A percentile compares a stretch with the other conserved stretches of the same genome.
These are phyloP conservation scores for Sorex araneus DNA, from an alignment of 2,113 vertebrate genomes.

Conservation along the genomic window DNA sequence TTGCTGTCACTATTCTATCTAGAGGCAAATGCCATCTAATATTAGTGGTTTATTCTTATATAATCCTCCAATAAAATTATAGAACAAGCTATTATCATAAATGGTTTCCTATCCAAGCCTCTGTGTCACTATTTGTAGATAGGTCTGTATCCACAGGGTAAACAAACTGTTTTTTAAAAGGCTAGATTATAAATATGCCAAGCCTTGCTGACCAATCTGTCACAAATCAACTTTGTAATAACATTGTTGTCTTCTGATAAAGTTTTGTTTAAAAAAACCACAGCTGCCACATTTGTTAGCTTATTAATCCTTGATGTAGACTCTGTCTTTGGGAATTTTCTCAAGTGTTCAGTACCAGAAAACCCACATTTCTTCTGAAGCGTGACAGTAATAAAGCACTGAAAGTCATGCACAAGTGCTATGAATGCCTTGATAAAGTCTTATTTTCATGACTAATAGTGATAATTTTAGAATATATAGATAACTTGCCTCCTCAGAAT, in stretches of 20 bases:
- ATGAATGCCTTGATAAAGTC: background rate
- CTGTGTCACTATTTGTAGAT: background rate
- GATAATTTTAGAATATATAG: slow-evolving; percentile 14
- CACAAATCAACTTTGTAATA: background rate
- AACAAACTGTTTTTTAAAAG: background rate
- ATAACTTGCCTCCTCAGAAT: background rate
- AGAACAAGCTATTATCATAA: slow-evolving; percentile 7
- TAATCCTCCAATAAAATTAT: slow-evolving; percentile 46
- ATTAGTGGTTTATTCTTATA: slow-evolving; percentile 67
- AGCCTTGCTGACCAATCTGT: background rate
- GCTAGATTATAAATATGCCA: background rate
- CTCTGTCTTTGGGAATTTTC: background rate
- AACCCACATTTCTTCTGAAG: slow-evolving; percentile 46
- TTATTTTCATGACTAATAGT: slow-evolving; percentile 1
- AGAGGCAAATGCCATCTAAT: background rate
- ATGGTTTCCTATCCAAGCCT: background rate
- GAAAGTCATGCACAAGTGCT: background rate
- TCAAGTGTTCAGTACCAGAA: slow-evolving; percentile 51
- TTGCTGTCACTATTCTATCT: slow-evolving; percentile 18
- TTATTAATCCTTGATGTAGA: background rate
- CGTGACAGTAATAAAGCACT: slow-evolving; percentile 25
- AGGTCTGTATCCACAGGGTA: background rate
- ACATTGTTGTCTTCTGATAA: slow-evolving; percentile 6
- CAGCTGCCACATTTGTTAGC: background rate
- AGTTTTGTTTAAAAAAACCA: background rate